Evolutionary conservation across 2,888 invertebrate species (phyloP).

Genomic region (Spodoptera picta): DNA sequence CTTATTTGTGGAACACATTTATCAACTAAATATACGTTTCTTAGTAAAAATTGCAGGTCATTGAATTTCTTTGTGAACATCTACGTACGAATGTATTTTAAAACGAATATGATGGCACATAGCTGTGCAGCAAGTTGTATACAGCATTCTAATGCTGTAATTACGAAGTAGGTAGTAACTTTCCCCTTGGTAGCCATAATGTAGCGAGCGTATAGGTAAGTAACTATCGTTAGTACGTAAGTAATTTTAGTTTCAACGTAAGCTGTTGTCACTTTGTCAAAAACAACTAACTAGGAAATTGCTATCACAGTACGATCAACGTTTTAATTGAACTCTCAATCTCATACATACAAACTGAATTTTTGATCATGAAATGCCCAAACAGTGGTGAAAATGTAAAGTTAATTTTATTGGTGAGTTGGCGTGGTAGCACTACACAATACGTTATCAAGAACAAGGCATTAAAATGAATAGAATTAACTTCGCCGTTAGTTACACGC

Average conservation of each 20-base stretch:
- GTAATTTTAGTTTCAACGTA: not conserved
- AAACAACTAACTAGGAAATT: too few relatives aligned
- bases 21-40: constrained; percentile 1
- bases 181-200: constrained; percentile 22
- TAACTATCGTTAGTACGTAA: not conserved
- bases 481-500: constrained; percentile 51
- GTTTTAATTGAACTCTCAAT: too few relatives aligned
- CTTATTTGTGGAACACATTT: constrained; percentile 18
- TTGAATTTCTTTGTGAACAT: constrained; percentile 5
- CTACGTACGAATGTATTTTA: not conserved
- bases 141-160: constrained; percentile 28
- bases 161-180: constrained; percentile 22
- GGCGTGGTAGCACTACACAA: constrained; percentile 20
- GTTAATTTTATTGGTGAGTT: constrained; percentile 18
- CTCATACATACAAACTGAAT: too few relatives aligned
- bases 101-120: constrained; percentile 6
- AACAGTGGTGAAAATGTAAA: constrained; percentile 10
- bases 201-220: constrained; percentile 6
- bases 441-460: constrained; percentile 47
- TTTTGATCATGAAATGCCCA: constrained; percentile 6
- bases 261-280: too few relatives aligned
- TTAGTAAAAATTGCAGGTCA: not conserved
- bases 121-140: constrained; percentile 12
- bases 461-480: constrained; percentile 49
- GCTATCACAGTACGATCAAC: too few relatives aligned